Conservation (phyloP, 30 jellyfish, hydroid and myxozoan genomes). For the Catostylus mosaicus region DNA sequence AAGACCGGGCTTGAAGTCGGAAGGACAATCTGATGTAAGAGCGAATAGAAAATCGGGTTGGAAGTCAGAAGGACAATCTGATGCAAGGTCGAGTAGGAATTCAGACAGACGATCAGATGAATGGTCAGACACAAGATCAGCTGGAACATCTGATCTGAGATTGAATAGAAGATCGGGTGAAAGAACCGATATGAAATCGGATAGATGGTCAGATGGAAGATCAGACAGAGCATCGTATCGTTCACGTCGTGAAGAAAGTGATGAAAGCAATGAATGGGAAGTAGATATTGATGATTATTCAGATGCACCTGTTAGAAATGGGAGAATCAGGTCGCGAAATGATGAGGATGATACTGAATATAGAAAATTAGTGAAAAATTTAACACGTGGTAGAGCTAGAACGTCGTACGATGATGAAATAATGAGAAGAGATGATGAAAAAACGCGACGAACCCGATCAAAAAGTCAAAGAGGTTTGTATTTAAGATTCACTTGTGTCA, state of each 20-base stretch:
- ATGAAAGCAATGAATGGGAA: conserved; percentile 20
- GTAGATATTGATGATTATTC: conserved; percentile 32
- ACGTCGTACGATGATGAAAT: conserved; percentile 9
- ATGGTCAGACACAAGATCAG: not conserved
- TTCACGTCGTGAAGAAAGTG: conserved; percentile 7
- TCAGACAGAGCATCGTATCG: conserved; percentile 12
- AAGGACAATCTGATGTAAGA: not conserved
- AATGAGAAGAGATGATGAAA: not conserved
- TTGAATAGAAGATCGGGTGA: not conserved
- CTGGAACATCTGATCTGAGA: not conserved
- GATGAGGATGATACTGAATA: conserved; percentile 50
- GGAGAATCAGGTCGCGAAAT: conserved; percentile 3
- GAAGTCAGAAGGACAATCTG: not conserved
- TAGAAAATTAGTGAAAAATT: conserved; percentile 17
- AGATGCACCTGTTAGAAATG: not conserved
- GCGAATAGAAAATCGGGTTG: not conserved
- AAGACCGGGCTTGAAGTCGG: not conserved
- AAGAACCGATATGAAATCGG: not conserved
- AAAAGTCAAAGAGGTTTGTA: conserved; percentile 48
- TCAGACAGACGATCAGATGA: not conserved
- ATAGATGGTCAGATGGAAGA: not conserved
- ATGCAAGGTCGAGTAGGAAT: not conserved
- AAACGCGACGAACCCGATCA: conserved; percentile 23
- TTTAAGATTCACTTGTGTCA: not conserved
- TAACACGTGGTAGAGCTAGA: conserved; percentile 52